Percentiles rank a stretch among this genome's conserved stretches.
These are phyloP conservation scores for Caenorhabditis sp. DNA, from an alignment of 2,888 invertebrate species.

Conservation along the genomic window DNA sequence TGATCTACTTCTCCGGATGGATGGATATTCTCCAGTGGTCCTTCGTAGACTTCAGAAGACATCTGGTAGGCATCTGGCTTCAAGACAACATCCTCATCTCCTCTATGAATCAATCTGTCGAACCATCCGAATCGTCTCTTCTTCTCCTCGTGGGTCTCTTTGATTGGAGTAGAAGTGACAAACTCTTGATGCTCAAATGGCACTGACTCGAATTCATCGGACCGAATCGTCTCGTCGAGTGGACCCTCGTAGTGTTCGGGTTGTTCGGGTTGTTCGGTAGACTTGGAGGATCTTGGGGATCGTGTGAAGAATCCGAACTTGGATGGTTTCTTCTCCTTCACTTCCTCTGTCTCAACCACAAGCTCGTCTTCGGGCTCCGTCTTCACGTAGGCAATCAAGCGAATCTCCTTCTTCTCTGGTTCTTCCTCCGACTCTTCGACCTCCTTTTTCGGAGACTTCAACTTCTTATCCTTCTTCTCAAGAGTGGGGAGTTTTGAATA, in stretches of 20 bases:
- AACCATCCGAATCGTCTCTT: constrained; percentile 23
- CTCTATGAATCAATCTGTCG: constrained; percentile 43
- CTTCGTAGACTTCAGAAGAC: constrained; percentile 52
- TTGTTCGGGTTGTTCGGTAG: constrained; percentile 25
- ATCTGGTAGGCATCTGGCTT: constrained; percentile 46
- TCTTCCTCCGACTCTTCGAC: constrained; percentile 10
- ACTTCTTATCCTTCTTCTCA: constrained; percentile 31
- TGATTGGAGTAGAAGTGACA: constrained; percentile 11
- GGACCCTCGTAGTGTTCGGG: constrained; percentile 55
- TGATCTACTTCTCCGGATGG: constrained; percentile 48
- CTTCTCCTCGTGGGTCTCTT: not conserved
- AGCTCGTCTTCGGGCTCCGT: constrained; percentile 28
- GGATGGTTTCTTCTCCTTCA: constrained; percentile 35
- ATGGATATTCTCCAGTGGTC: constrained; percentile 58
- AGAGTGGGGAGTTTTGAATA: constrained; percentile 17
- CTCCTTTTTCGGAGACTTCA: constrained; percentile 24
- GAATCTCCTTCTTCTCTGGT: constrained; percentile 21
- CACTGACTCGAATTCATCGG: constrained; percentile 41
- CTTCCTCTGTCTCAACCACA: not conserved
- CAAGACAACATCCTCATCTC: constrained; percentile 60
- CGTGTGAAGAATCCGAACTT: constrained; percentile 45
- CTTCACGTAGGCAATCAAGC: constrained; percentile 36
- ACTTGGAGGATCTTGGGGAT: constrained; percentile 13
- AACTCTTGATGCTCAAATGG: constrained; percentile 49
- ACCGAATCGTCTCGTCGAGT: constrained; percentile 39